phyloP scores from a whole-genome alignment of 2,797 vertebrate species.

The Diplodus puntazzo region DNA sequence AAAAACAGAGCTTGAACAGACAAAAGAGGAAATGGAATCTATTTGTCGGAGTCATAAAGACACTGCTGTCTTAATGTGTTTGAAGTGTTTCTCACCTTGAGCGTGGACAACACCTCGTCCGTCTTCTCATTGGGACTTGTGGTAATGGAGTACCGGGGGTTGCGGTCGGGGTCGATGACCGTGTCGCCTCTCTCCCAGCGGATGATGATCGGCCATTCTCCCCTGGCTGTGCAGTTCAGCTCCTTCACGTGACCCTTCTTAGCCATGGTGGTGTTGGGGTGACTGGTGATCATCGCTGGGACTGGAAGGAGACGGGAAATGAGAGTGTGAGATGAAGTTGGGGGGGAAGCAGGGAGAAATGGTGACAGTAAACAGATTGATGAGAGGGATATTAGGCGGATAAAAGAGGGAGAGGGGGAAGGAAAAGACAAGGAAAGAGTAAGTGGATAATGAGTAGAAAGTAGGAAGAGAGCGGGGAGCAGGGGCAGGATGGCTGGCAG shows the following conservation, averaged over 20 bases:
- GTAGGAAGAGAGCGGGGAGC: constrained; percentile 22
- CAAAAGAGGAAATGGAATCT: constrained; percentile 17
- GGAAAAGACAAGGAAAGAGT: constrained; percentile 34
- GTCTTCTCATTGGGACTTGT: constrained; percentile 97
- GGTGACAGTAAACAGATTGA: constrained; percentile 60
- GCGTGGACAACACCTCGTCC: constrained; percentile 96
- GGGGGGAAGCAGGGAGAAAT: constrained; percentile 19
- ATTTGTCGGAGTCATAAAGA: constrained; percentile 40
- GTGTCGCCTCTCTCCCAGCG: constrained; percentile 99
- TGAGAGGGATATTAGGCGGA: constrained; percentile 24
- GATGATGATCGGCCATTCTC: constrained; percentile 98
- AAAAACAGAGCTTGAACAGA: constrained; percentile 4
- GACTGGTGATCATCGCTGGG: constrained; percentile 98
- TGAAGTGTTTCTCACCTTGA: constrained; percentile 87
- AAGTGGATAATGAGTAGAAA: constrained; percentile 57
- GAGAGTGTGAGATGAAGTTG: constrained; percentile 43
- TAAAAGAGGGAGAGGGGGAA: neutral
- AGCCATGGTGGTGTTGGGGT: constrained; percentile 98
- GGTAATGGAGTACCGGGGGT: constrained; percentile 94
- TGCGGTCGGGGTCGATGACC: constrained; percentile 96
- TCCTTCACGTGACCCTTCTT: constrained; percentile 98
- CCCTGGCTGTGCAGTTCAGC: constrained; percentile 96
- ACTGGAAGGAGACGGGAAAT: constrained; percentile 79
- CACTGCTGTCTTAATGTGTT: constrained; percentile 11
- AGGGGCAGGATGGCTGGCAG: constrained; percentile 41